These are phyloP conservation scores for Zaprionus tsacasi DNA, from an alignment of 1,140 invertebrate species.

Conservation along the genomic window DNA sequence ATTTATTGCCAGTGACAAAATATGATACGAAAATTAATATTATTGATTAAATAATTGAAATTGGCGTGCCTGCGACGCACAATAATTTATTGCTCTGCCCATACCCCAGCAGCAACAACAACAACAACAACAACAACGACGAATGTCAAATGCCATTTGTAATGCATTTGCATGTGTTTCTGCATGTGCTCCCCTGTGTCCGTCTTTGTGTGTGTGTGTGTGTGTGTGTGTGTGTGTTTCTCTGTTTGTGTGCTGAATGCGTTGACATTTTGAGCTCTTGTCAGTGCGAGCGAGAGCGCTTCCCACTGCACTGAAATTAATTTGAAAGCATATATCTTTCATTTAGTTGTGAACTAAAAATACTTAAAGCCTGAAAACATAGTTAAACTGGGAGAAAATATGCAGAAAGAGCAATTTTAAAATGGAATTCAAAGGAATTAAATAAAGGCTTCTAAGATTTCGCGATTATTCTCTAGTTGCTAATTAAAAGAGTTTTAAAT, in stretches of 20 bases:
- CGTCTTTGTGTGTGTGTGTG: not conserved
- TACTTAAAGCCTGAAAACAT: not conserved
- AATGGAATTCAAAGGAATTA: too few species aligned
- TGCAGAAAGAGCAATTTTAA: too few species aligned
- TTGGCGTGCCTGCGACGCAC: conserved; percentile 62
- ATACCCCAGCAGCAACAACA: conserved; percentile 7
- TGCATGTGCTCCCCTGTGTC: conserved; percentile 21
- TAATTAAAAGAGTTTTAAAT: too few species aligned
- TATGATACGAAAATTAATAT: conserved; percentile 84
- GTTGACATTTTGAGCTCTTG: conserved; percentile 53
- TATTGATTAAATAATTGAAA: conserved; percentile 84
- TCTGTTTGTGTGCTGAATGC: conserved; percentile 31
- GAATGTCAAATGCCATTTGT: conserved; percentile 50
- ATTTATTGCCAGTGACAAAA: conserved; percentile 82
- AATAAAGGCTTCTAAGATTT: too few species aligned
- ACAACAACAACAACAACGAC: conserved; percentile 13
- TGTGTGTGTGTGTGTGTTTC: not conserved
- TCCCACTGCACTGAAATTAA: conserved; percentile 35
- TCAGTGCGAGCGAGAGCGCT: conserved; percentile 35
- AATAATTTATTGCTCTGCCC: conserved; percentile 47
- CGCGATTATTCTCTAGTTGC: too few species aligned
- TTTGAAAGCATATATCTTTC: conserved; percentile 20
- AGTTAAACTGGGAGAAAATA: not conserved
- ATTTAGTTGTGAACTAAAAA: not conserved
- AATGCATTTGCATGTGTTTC: conserved; percentile 30